Base-by-base conservation (phyloP, 2,797 vertebrate species). In the Orientallactaga sibirica region DNA sequence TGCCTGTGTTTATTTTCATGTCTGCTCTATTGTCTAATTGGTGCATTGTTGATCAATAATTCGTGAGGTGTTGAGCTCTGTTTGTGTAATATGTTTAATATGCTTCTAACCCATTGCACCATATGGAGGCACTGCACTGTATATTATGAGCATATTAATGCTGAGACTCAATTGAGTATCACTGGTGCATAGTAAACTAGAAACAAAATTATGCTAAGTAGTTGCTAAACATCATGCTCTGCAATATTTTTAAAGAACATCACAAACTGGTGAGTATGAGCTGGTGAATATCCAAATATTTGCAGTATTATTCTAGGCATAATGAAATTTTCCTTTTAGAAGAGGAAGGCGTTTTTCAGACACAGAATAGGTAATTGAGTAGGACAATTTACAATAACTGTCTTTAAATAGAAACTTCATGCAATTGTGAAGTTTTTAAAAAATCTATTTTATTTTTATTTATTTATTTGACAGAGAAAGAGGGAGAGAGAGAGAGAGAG, bases 141-240 rank as follows among this genome's bases (percentile, higher is more conserved):
- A 0, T 86, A 86, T 94, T 96, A 86, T 64, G 74, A 62, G 84
- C 11, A 1, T 73, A 86, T 96, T 94, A 88, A 95, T 92, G 74
- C 29, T 84, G 88, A 90, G 73, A 93, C 66, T 70, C 87, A 93
- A 86, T 37, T 94, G 95, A 95, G 37, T 94, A 82, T 43, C 95
- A 76, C 41, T 77, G 86, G 94, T 83, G 76, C 89, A 93, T 43
- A 95, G 73, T n/a, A 87, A 81, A 96, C 86, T 62, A 96, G 82
- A 94, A 97, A 96, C 75, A 80, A 95, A 95, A 67, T 95, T 94
- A 96, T 90, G 71, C 94, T 86, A 70, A 95, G 77, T n/a, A 64
- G 43, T 77, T 76, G 29, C 87, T 93, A 79, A 92, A 88, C 48
- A 95, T 76, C 0, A 0, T 48, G 37, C 29, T 67, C 27, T 37